A percentile compares a stretch with the other conserved stretches of the same genome.
Evolutionary conservation across 2,113 vertebrate genomes (phyloP).

Genomic region (Platanista minor): DNA sequence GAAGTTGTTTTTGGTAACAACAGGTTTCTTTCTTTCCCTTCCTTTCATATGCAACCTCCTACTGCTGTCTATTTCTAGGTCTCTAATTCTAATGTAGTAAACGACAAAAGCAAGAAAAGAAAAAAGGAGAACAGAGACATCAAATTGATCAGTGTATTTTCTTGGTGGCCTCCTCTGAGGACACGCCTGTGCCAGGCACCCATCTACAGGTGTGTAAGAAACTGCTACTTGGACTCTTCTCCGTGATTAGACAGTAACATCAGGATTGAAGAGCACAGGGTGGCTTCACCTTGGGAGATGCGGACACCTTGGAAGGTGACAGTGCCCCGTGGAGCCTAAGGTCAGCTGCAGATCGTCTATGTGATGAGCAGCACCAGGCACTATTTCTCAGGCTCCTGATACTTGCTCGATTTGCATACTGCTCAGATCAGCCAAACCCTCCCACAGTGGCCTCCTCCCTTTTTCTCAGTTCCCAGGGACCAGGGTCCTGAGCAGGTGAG

Average conservation of each 20-base stretch:
- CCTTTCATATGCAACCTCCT: background rate
- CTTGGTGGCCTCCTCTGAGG: background rate
- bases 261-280: background rate
- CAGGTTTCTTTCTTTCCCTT: background rate
- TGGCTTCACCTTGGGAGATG: background rate
- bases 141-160: background rate
- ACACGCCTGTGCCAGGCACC: background rate
- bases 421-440: background rate
- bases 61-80: background rate
- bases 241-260: accelerated
- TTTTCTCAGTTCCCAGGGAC: constrained; percentile 52
- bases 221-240: background rate
- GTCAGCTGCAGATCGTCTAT: background rate
- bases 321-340: background rate
- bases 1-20: background rate
- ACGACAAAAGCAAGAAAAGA: too few relatives aligned
- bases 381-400: background rate
- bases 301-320: background rate
- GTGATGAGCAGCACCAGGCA: background rate
- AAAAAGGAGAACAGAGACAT: background rate
- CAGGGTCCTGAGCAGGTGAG: constrained; percentile 17
- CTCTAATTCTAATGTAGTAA: background rate
- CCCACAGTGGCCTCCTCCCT: background rate
- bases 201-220: background rate
- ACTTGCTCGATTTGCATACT: constrained; percentile 59